Conservation (phyloP, 2,113 vertebrate species). For the Cavia porcellus region DNA sequence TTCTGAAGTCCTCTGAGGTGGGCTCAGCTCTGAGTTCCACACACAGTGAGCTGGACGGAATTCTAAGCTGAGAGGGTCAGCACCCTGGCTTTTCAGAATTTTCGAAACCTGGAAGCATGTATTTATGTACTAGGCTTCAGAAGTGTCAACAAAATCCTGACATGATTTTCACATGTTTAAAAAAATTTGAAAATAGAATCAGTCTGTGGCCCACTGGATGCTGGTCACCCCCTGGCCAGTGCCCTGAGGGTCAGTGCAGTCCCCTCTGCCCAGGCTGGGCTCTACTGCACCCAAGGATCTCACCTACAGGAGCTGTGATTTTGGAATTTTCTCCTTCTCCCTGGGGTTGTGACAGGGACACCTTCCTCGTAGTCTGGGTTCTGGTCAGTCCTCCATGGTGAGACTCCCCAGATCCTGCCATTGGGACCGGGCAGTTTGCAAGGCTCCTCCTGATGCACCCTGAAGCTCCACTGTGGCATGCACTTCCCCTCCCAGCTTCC, state of each 20-base stretch:
- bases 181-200: background rate
- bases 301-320: background rate
- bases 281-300: background rate
- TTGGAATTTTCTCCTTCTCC: background rate
- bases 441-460: no score
- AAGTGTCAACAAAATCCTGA: background rate
- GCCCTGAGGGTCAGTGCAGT: background rate
- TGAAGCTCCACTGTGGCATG: background rate
- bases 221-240: background rate
- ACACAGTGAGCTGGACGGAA: background rate
- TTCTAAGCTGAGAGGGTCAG: background rate
- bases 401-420: background rate
- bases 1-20: background rate
- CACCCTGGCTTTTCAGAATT: background rate
- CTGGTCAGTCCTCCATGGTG: background rate
- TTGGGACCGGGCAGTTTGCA: background rate
- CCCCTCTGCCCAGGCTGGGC: background rate
- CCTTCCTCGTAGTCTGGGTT: background rate
- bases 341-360: background rate
- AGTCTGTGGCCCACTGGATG: background rate
- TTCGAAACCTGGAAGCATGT: background rate
- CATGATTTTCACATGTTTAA: background rate
- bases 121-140: background rate
- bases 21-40: background rate
- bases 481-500: background rate